Evolutionary conservation across 2,113 vertebrate genomes (phyloP).

Genomic region (Hippocampus comes): DNA sequence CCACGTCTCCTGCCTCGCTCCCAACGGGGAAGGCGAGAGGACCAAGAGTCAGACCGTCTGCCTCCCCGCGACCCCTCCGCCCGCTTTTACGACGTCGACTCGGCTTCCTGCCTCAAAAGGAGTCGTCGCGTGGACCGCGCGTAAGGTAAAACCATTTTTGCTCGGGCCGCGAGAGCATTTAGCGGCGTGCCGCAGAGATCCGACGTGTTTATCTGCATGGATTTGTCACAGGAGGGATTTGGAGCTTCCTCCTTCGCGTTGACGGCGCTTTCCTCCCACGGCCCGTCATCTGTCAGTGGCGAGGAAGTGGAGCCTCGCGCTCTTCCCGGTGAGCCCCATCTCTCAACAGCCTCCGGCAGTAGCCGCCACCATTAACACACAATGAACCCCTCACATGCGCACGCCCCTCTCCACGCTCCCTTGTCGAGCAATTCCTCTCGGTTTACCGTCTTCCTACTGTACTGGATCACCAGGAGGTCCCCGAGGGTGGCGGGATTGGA

Average conservation of each 20-base stretch:
- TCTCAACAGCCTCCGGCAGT: slow-evolving; percentile 59
- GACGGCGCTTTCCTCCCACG: slow-evolving; percentile 49
- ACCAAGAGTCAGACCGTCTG: slow-evolving; percentile 67
- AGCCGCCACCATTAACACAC: slow-evolving; percentile 51
- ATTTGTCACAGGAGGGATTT: slow-evolving; percentile 46
- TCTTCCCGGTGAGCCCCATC: slow-evolving; percentile 56
- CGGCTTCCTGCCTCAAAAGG: slow-evolving; percentile 10
- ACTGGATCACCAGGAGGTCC: slow-evolving; percentile 38
- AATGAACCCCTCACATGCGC: slow-evolving; percentile 12
- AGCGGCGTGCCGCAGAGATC: slow-evolving; percentile 27
- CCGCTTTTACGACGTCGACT: neutral
- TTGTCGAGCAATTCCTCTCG: slow-evolving; percentile 45
- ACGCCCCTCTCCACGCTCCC: slow-evolving; percentile 20
- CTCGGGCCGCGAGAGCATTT: neutral
- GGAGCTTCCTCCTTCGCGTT: slow-evolving; percentile 35
- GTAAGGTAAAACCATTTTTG: slow-evolving; percentile 1
- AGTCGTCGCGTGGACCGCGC: neutral
- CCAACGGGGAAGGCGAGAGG: slow-evolving; percentile 36
- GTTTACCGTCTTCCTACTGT: slow-evolving; percentile 62
- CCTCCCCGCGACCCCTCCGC: slow-evolving; percentile 35
- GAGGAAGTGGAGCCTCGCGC: slow-evolving; percentile 42
- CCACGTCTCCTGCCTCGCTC: slow-evolving; percentile 45
- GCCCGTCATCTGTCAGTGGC: slow-evolving; percentile 59
- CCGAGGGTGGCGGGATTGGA: slow-evolving; percentile 37
- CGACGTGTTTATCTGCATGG: slow-evolving; percentile 39